Evolutionary conservation across 1,140 invertebrate genomes (phyloP).

Genomic region (Eumeta japonica): DNA sequence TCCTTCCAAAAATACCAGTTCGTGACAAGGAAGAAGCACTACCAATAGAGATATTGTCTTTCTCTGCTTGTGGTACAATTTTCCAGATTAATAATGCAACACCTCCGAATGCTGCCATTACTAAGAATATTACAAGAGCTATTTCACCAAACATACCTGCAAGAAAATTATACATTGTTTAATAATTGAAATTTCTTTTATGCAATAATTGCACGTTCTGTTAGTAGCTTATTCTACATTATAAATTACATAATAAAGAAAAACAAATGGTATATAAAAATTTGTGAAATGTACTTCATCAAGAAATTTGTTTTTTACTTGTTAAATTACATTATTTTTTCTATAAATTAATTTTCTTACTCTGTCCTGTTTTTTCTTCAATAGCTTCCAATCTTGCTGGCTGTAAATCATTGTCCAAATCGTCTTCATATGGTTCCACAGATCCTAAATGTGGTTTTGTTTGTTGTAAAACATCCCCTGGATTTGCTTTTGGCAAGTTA

Average conservation of each 20-base stretch:
- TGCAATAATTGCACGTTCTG: slow-evolving; percentile 7
- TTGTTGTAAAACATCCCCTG: slow-evolving; percentile 41
- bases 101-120: slow-evolving; percentile 48
- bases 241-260: too few species aligned
- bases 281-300: not conserved
- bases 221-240: too few species aligned
- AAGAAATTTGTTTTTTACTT: not conserved
- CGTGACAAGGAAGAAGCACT: slow-evolving; percentile 36
- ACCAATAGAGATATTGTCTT: slow-evolving; percentile 36
- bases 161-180: slow-evolving; percentile 11
- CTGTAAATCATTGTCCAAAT: slow-evolving; percentile 44
- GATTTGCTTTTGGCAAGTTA: slow-evolving; percentile 60
- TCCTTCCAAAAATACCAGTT: slow-evolving; percentile 33
- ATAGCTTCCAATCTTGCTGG: slow-evolving; percentile 46
- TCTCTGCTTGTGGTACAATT: slow-evolving; percentile 41
- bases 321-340: too few species aligned
- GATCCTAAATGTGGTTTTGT: slow-evolving; percentile 36
- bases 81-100: slow-evolving; percentile 52
- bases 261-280: slow-evolving; percentile 5
- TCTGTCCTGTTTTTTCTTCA: slow-evolving; percentile 36
- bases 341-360: slow-evolving; percentile 19
- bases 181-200: slow-evolving; percentile 8
- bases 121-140: slow-evolving; percentile 47
- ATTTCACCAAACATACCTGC: slow-evolving; percentile 45
- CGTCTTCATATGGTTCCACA: slow-evolving; percentile 46